Conservation (phyloP, 2,888 invertebrate species). For the Hypena proboscidalis region DNA sequence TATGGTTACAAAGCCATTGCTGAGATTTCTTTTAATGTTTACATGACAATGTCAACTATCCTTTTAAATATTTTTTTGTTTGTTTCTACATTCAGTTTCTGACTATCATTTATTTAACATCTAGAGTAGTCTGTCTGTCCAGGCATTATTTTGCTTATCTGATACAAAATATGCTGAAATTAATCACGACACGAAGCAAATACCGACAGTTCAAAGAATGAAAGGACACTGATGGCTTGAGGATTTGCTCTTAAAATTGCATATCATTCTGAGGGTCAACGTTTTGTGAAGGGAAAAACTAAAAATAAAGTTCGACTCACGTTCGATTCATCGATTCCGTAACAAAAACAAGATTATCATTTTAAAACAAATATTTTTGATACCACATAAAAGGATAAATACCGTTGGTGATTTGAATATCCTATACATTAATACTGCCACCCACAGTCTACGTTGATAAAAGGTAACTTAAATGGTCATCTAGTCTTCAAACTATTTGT, state of each 20-base stretch:
- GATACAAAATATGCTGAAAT: constrained; percentile 30
- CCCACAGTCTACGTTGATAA: too few species aligned
- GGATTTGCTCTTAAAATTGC: constrained; percentile 36
- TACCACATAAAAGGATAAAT: too few species aligned
- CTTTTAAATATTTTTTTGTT: too few species aligned
- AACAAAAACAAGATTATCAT: too few species aligned
- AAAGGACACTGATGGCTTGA: constrained; percentile 35
- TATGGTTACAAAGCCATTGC: too few species aligned
- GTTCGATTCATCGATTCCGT: background rate
- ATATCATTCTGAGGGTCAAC: constrained; percentile 41
- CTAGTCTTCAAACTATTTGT: too few species aligned
- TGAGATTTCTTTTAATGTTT: too few species aligned
- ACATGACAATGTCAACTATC: too few species aligned
- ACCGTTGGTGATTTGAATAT: too few species aligned
- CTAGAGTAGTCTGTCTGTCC: constrained; percentile 3
- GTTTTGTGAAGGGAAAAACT: constrained; percentile 17
- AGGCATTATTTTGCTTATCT: constrained; percentile 31
- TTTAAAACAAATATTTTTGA: too few species aligned
- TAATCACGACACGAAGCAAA: constrained; percentile 49
- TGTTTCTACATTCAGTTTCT: background rate
- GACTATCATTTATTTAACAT: constrained; percentile 6
- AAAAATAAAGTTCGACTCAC: constrained; percentile 15
- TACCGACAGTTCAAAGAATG: constrained; percentile 37
- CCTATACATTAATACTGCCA: too few species aligned
- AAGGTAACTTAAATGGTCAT: too few species aligned